These are phyloP conservation scores for Bombus vancouverensis DNA, from an alignment of 1,140 invertebrate genomes.

Conservation along the genomic window DNA sequence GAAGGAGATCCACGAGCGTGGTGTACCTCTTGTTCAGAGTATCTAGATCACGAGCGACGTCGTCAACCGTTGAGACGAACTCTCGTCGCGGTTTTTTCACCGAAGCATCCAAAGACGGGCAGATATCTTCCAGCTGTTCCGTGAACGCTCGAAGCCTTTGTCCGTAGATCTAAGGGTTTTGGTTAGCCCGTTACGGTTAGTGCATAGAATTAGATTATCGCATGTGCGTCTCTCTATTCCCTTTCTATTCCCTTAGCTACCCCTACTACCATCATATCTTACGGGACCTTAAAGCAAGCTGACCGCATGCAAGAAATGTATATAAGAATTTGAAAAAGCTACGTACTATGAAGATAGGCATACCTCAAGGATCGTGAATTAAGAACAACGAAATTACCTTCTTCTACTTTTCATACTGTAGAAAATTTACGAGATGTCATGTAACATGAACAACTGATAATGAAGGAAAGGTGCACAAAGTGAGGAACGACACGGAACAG, in stretches of 20 bases:
- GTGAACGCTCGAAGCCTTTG: conserved; percentile 93
- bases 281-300: background rate
- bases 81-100: conserved; percentile 79
- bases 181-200: conserved; percentile 81
- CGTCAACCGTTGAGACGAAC: conserved; percentile 86
- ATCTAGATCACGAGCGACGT: conserved; percentile 93
- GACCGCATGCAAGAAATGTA: background rate
- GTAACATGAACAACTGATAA: background rate
- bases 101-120: conserved; percentile 90
- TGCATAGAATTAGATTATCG: conserved; percentile 69
- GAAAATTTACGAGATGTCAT: background rate
- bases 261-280: conserved; percentile 3
- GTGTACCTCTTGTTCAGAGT: conserved; percentile 92
- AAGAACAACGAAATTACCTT: background rate
- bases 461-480: background rate
- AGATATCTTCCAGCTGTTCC: conserved; percentile 93
- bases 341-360: background rate
- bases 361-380: background rate
- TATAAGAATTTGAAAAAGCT: background rate
- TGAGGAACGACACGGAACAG: background rate
- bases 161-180: conserved; percentile 91
- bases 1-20: conserved; percentile 88
- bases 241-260: conserved; percentile 20
- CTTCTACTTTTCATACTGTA: background rate
- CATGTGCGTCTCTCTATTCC: conserved; percentile 38